phyloP scores from a whole-genome alignment of 1,140 invertebrate genomes.

The Vollenhovia emeryi region DNA sequence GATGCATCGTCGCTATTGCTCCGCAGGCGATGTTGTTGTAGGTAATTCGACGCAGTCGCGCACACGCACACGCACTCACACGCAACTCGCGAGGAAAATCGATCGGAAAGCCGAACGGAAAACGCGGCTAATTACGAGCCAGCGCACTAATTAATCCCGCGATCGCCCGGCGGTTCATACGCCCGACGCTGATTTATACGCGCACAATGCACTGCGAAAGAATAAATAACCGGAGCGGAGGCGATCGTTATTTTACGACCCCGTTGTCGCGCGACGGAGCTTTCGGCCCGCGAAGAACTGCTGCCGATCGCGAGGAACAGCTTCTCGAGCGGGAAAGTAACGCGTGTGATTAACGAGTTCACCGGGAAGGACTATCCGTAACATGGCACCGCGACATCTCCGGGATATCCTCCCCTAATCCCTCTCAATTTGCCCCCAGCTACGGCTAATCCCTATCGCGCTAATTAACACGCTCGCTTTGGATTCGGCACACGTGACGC shows the following conservation, averaged over 20 bases:
- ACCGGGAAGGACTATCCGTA: neutral
- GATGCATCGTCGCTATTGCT: neutral
- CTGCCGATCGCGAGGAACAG: neutral
- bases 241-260: conserved; percentile 1
- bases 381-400: conserved; percentile 5
- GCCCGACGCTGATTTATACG: conserved; percentile 13
- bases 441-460: neutral
- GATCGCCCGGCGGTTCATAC: conserved; percentile 3
- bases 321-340: conserved; percentile 5
- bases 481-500: too few species aligned
- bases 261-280: neutral
- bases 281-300: neutral
- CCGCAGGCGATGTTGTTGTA: neutral
- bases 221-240: conserved; percentile 26
- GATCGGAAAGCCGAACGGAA: conserved; percentile 7
- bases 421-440: neutral
- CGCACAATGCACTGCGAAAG: conserved; percentile 9
- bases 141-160: conserved; percentile 36
- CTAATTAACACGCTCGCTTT: neutral
- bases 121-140: conserved; percentile 31
- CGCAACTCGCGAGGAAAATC: conserved; percentile 1
- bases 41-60: neutral
- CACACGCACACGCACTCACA: neutral
- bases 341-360: conserved; percentile 1
- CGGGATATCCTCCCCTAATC: conserved; percentile 7